Conservation (phyloP, 2,113 vertebrate genomes). For the Bubo blakistoni region DNA sequence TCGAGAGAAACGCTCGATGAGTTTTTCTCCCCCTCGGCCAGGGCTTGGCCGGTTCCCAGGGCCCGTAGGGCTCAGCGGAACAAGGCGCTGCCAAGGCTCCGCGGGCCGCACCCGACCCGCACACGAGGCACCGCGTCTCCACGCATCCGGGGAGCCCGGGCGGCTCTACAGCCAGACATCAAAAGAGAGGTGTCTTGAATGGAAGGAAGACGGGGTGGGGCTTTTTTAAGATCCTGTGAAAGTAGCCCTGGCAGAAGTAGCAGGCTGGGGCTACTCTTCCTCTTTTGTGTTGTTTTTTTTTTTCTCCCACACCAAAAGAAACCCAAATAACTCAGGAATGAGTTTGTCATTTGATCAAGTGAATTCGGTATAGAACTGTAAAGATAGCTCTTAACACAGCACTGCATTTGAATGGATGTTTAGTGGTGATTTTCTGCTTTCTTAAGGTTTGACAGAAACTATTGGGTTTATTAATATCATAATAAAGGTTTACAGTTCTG, state of each 20-base stretch:
- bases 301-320: not conserved
- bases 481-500: conserved; percentile 17
- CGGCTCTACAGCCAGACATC: accelerated
- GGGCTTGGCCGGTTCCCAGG: not conserved
- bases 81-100: not conserved
- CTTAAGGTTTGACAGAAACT: not conserved
- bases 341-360: not conserved
- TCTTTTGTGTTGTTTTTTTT: not conserved
- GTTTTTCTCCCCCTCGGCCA: not conserved
- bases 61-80: not conserved
- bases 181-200: not conserved
- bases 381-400: not conserved
- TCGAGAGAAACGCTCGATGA: not conserved
- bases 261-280: not conserved
- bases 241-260: not conserved
- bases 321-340: not conserved
- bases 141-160: accelerated
- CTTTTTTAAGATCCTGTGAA: not conserved
- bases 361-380: not conserved
- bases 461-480: not conserved
- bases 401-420: not conserved
- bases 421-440: not conserved
- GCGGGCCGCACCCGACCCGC: accelerated
- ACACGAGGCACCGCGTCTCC: accelerated
- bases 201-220: not conserved